Conservation (phyloP, 2,888 invertebrate genomes). For the Drosophila prolongata region DNA sequence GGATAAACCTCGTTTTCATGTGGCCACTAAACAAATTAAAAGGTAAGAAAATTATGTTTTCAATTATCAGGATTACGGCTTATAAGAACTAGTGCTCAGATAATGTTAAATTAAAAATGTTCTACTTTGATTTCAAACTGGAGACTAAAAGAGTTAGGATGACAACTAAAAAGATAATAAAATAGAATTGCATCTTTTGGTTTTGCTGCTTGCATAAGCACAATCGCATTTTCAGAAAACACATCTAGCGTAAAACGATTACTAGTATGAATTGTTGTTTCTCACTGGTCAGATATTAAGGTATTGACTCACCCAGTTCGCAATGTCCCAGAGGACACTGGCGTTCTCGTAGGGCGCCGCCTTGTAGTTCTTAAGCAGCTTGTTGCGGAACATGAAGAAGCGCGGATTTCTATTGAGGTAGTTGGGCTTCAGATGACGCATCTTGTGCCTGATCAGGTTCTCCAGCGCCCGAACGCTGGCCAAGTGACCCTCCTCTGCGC, state of each 20-base stretch:
- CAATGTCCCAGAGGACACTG: constrained; percentile 85
- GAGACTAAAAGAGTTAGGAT: no score
- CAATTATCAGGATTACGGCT: no score
- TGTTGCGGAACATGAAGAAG: constrained; percentile 84
- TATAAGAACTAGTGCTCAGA: no score
- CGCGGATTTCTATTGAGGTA: constrained; percentile 84
- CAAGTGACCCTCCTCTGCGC: constrained; percentile 83
- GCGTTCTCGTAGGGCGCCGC: constrained; percentile 85
- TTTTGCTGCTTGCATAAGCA: not conserved
- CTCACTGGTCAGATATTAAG: not conserved
- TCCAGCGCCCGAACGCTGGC: constrained; percentile 84
- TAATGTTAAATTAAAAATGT: no score
- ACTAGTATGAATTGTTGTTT: not conserved
- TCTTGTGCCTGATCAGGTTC: constrained; percentile 82
- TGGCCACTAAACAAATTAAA: constrained; percentile 80
- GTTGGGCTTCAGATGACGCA: constrained; percentile 82
- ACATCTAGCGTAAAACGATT: not conserved
- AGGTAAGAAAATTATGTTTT: not conserved
- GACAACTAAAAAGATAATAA: no score
- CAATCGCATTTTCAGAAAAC: not conserved
- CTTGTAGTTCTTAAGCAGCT: constrained; percentile 82
- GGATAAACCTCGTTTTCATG: constrained; percentile 84
- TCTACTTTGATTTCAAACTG: no score
- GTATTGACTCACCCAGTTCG: constrained; percentile 83
- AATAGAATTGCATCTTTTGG: not conserved